A percentile compares a stretch with the other conserved stretches of the same genome.
Conservation (phyloP, 2,797 vertebrate genomes). For the Esox lucius region DNA sequence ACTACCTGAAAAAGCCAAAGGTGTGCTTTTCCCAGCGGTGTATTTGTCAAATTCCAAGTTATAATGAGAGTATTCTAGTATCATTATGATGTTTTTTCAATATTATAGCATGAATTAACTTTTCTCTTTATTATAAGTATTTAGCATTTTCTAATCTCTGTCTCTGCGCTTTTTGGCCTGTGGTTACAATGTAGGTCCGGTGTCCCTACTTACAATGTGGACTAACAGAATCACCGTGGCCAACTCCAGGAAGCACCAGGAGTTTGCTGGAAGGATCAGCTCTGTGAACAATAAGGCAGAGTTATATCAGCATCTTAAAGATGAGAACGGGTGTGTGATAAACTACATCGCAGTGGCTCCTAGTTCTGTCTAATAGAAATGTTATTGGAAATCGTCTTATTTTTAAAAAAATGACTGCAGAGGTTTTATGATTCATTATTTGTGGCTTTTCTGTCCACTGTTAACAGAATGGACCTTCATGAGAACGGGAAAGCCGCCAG, state of each 20-base stretch:
- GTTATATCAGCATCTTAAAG: conserved; percentile 96
- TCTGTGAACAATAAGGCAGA: conserved; percentile 95
- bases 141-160: not conserved
- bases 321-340: conserved; percentile 89
- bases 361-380: not conserved
- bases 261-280: conserved; percentile 89
- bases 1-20: conserved; percentile 89
- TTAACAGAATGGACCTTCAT: conserved; percentile 86
- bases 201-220: conserved; percentile 93
- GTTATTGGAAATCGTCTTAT: too few species aligned
- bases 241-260: conserved; percentile 96
- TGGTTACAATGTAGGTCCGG: conserved; percentile 80
- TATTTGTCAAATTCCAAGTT: not conserved
- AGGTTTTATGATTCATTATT: not conserved
- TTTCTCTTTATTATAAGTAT: not conserved
- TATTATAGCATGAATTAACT: not conserved
- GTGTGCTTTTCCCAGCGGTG: conserved; percentile 59
- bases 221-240: conserved; percentile 92
- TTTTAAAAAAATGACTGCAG: not conserved
- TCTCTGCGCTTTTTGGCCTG: not conserved
- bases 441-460: not conserved
- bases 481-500: conserved; percentile 95
- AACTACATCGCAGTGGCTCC: not conserved
- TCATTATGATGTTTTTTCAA: not conserved
- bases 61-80: not conserved